phyloP scores from a whole-genome alignment of 2,888 invertebrate genomes.

The Timandra comae region DNA sequence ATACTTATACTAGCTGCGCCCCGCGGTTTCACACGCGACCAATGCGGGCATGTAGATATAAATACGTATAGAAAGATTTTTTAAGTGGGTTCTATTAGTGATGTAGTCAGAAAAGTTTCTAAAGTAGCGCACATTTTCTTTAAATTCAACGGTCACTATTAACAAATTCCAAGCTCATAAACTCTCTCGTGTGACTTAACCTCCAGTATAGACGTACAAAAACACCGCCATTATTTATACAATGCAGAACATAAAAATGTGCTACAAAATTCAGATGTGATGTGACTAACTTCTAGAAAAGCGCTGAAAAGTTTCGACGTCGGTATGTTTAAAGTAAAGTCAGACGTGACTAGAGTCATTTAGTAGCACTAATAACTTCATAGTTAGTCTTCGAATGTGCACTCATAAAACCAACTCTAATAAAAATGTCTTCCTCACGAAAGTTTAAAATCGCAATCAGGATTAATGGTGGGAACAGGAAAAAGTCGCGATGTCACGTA shows the following conservation, averaged over 20 bases:
- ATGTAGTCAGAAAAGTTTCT: too few species aligned
- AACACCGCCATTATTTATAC: too few species aligned
- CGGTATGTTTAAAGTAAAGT: slow-evolving; percentile 23
- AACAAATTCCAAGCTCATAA: too few species aligned
- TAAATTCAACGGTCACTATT: too few species aligned
- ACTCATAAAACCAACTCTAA: slow-evolving; percentile 21
- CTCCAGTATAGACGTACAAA: slow-evolving; percentile 3
- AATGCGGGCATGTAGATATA: too few species aligned
- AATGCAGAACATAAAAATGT: slow-evolving; percentile 13
- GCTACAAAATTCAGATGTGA: slow-evolving; percentile 12
- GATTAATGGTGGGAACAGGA: slow-evolving; percentile 4
- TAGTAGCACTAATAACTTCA: slow-evolving; percentile 15
- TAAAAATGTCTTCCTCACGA: slow-evolving; percentile 18
- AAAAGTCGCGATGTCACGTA: slow-evolving; percentile 2
- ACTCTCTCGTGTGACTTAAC: too few species aligned
- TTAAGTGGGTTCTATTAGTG: too few species aligned
- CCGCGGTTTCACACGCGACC: too few species aligned
- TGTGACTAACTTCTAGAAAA: too few species aligned
- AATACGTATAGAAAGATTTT: too few species aligned
- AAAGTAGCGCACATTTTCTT: too few species aligned
- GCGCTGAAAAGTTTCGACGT: slow-evolving; percentile 11
- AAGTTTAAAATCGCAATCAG: slow-evolving; percentile 9
- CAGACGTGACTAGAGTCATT: slow-evolving; percentile 21
- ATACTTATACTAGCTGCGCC: too few species aligned
- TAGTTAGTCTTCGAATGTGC: slow-evolving; percentile 11